phyloP scores from a whole-genome alignment of 2,113 vertebrate species.

The Myotis davidii region DNA sequence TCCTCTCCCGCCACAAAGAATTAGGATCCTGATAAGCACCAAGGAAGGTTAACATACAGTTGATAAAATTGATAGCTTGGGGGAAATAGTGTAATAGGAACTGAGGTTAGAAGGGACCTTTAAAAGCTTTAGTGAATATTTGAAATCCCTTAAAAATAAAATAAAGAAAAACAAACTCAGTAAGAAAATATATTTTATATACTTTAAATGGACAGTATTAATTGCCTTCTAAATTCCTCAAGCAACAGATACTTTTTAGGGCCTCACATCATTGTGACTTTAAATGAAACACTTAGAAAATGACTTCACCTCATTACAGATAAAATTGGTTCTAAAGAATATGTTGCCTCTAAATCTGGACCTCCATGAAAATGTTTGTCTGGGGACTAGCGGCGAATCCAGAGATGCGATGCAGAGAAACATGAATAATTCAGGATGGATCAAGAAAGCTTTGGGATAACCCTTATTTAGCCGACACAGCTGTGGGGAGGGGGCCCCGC shows the following conservation, averaged over 20 bases:
- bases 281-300: not conserved
- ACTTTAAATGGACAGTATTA: not conserved
- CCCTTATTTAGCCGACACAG: not conserved
- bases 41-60: not conserved
- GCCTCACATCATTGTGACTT: not conserved
- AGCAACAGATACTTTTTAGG: not conserved
- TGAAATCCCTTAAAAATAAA: not conserved
- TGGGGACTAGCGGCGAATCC: not conserved
- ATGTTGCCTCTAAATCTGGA: conserved; percentile 27
- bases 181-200: not conserved
- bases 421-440: conserved; percentile 26
- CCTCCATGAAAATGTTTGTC: conserved; percentile 34
- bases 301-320: conserved; percentile 8
- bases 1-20: not conserved
- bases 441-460: not conserved
- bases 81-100: not conserved
- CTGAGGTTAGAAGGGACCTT: not conserved
- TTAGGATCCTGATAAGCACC: not conserved
- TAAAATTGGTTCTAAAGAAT: not conserved
- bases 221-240: not conserved
- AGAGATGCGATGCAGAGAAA: not conserved
- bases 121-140: not conserved
- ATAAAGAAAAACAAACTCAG: not conserved
- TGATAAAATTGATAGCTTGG: not conserved
- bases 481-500: not conserved